Conservation (phyloP, 2,888 invertebrate species). For the Athrips mouffetella region DNA sequence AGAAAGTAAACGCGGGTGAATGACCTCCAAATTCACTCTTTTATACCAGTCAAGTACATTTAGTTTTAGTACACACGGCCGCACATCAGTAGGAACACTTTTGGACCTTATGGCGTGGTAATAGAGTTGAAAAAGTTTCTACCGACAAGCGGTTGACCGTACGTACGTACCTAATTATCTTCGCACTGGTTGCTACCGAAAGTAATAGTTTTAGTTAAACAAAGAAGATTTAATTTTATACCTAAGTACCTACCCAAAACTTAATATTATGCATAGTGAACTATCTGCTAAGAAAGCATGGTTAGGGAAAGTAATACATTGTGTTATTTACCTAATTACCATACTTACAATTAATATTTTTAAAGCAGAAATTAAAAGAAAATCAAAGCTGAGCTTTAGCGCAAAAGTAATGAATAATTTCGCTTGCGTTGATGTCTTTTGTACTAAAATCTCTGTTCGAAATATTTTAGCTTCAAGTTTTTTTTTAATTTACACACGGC, state of each 20-base stretch:
- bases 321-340: not conserved
- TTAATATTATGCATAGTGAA: not conserved
- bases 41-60: not conserved
- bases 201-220: conserved; percentile 10
- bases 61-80: not conserved
- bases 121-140: no score
- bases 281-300: not conserved
- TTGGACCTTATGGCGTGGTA: no score
- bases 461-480: no score
- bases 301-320: not conserved
- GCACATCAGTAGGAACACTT: no score
- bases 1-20: conserved; percentile 26
- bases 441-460: no score
- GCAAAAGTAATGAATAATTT: no score
- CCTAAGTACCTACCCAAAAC: not conserved
- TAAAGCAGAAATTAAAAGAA: not conserved
- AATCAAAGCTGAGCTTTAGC: no score
- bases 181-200: conserved; percentile 11
- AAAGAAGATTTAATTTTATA: not conserved
- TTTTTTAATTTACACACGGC: no score
- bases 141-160: not conserved
- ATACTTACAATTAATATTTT: not conserved
- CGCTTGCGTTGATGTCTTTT: conserved; percentile 1
- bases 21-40: conserved; percentile 21
- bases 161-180: conserved; percentile 10